Base-by-base conservation (phyloP, 2,888 invertebrate species). In the Exocentrus adspersus region DNA sequence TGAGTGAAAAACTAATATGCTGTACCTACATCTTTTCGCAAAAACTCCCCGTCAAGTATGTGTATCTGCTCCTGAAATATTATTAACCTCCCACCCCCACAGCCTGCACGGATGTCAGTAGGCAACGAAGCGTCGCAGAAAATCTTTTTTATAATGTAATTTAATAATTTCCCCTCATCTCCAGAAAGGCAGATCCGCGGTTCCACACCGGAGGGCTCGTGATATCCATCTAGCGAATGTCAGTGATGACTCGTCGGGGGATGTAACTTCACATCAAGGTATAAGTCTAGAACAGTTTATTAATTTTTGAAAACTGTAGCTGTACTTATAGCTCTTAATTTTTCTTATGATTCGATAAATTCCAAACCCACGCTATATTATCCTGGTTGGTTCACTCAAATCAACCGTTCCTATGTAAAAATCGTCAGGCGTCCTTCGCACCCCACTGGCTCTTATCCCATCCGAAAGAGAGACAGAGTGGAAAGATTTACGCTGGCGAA, bases 401-500 rank as follows among this genome's bases (percentile, higher is more conserved):
- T 5, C 24, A 43, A 12, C 19, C 7, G n/a, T 43, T 43, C 10
- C 9, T 43, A 43, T 19, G 43, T 43, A 43, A 43, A 51, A 42
- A 51, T 28, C 37, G 32, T 1, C 60, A 43, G 51, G 16, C 52
- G 45, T 53, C 63, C 45, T 43, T 60, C 62, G 60, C 41, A 57
- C 62, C 60, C 66, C 68, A 69, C 72, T 71, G 71, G 67, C 68
- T 68, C 73, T 73, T 69, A 62, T 70, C 67, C 67, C 68, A 56
- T 46, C 56, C 46, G 50, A 67, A 59, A 70, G 62, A 68, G 69
- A 71, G 74, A 73, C 72, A 75, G 77, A 76, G 77, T 70, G 72
- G 78, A 82, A 84, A 84, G 84, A 84, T 84, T 84, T 84, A 84
- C 82, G 81, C 82, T 77, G 79, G 81, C 79, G 82, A 84, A 85